These are phyloP conservation scores for Camponotus vicinus DNA, from an alignment of 1,140 invertebrate species.

Conservation along the genomic window DNA sequence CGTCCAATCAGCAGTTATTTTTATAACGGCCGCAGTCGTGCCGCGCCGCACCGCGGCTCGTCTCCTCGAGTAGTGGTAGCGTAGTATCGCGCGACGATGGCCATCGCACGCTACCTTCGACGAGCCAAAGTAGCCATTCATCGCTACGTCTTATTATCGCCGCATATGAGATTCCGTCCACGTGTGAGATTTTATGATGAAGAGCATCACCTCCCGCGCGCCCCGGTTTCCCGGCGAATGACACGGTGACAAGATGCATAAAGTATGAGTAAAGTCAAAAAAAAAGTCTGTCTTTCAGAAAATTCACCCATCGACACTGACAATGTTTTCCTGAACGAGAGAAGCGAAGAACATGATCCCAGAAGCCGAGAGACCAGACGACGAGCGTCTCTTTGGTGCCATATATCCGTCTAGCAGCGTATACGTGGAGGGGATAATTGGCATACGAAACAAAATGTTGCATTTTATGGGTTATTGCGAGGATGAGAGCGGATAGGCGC, in stretches of 20 bases:
- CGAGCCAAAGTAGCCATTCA: constrained; percentile 78
- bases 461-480: constrained; percentile 86
- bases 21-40: constrained; percentile 83
- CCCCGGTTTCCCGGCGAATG: neutral
- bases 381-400: constrained; percentile 1
- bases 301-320: neutral
- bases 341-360: neutral
- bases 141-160: constrained; percentile 65
- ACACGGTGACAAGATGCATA: neutral
- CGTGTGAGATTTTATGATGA: constrained; percentile 8
- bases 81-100: constrained; percentile 69
- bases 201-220: constrained; percentile 12
- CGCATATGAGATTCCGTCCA: neutral
- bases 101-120: constrained; percentile 76
- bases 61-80: constrained; percentile 58
- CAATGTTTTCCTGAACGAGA: neutral
- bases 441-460: constrained; percentile 83
- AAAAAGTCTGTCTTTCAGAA: neutral
- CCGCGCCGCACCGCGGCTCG: constrained; percentile 60
- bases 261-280: neutral
- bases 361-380: neutral
- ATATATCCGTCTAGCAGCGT: neutral
- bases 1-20: constrained; percentile 87
- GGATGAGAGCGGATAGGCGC: constrained; percentile 69
- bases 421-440: constrained; percentile 78